Evolutionary conservation across 2,888 invertebrate genomes (phyloP), one percentile per base, ranked within the genome.

Genomic region (Diaphora mendica): DNA sequence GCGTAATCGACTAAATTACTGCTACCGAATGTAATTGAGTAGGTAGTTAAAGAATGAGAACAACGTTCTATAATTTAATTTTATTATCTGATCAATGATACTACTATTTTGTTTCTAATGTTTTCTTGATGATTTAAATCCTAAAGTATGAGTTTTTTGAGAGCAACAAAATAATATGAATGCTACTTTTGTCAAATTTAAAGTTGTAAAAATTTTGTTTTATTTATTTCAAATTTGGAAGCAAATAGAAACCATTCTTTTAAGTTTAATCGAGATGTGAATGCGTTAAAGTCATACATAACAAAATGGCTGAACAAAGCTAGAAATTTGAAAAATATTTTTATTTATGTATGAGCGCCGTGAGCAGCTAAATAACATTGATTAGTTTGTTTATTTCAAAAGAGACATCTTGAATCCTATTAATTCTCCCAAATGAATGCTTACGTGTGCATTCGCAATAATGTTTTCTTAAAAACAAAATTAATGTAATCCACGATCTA

Each of bases 11-110:
- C 62, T 70, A 42, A 75, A 80, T 74, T 26, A 67, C 67, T 67
- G 48, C 67, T 67, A 67, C 67, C 48, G 67, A 67, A 48, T 67
- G n/a, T 55, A 55, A 39, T 55, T 9, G 15, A 55, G 15, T 15
- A 68, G 59, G 59, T 62, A 62, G 59, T 62, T 13, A 30, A 30
- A 26, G 42, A 72, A 73, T 82, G 73, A 70, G 73, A 73, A 76
- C 44, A 80, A 80, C 62, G 66, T 74, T 64, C 13, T 42, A 30
- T n/a, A n/a, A n/a, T n/a, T 3, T 33, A 1, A 3, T 33, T 3
- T 70, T 71, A 82, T 77, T 68, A 80, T 17, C 26, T 66, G 30
- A 67, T 67, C 15, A 30, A 30, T 67, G 68, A 64, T 44, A 3
- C 44, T 9, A 33, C 30, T 30, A 44, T 33, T 62, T 30, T 62